Conservation (phyloP, 2,888 invertebrate species). For the Drosophila tanythrix region DNA sequence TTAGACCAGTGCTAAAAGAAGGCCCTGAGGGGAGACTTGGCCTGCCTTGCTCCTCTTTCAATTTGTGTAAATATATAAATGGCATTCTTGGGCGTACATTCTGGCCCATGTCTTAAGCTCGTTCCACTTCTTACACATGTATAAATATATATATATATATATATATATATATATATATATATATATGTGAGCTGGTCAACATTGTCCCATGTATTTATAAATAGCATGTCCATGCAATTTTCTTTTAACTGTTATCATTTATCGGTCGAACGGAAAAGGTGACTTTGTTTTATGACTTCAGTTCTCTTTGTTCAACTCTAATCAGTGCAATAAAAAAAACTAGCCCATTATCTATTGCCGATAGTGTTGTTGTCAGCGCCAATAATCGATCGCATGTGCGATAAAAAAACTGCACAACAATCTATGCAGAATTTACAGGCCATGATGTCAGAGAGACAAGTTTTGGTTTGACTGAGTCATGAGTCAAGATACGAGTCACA, state of each 20-base stretch:
- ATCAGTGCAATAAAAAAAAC: slow-evolving; percentile 33
- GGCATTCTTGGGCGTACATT: slow-evolving; percentile 72
- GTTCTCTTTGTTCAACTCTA: slow-evolving; percentile 28
- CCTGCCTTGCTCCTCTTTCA: slow-evolving; percentile 53
- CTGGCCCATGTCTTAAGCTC: slow-evolving; percentile 28
- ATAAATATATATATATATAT: neutral
- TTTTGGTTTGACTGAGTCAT: slow-evolving; percentile 41
- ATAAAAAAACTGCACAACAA: slow-evolving; percentile 32
- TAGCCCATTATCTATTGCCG: slow-evolving; percentile 45
- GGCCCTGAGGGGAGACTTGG: slow-evolving; percentile 32
- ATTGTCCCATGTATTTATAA: neutral
- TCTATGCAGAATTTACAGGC: slow-evolving; percentile 26
- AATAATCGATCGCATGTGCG: slow-evolving; percentile 16
- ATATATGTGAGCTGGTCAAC: neutral
- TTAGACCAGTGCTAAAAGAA: neutral
- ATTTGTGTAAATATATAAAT: slow-evolving; percentile 26
- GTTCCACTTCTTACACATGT: slow-evolving; percentile 47
- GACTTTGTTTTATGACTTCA: slow-evolving; percentile 62
- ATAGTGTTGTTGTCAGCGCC: slow-evolving; percentile 43
- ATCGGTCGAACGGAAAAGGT: slow-evolving; percentile 41
- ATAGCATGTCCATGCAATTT: slow-evolving; percentile 25
- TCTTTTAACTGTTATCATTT: slow-evolving; percentile 21
- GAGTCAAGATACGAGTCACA: slow-evolving; percentile 9
- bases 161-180: neutral
- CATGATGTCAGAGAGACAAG: slow-evolving; percentile 54